phyloP scores from a whole-genome alignment of 2,113 vertebrate genomes.

The Argyrosomus japonicus region DNA sequence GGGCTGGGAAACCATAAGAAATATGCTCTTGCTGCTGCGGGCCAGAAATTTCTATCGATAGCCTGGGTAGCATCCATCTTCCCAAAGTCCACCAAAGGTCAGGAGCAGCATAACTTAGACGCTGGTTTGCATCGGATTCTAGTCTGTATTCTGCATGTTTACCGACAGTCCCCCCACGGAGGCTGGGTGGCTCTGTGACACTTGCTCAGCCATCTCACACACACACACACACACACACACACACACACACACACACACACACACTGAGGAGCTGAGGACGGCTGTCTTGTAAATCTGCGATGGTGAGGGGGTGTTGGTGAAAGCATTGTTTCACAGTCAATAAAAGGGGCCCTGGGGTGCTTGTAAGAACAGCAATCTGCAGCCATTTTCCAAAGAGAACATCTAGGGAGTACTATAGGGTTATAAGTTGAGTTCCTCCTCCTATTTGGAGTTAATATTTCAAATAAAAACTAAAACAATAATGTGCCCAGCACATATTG shows the following conservation, averaged over 20 bases:
- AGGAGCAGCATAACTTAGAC: slow-evolving; percentile 72
- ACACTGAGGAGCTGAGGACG: slow-evolving; percentile 47
- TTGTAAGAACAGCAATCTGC: slow-evolving; percentile 77
- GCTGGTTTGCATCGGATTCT: slow-evolving; percentile 64
- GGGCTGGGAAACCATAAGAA: slow-evolving; percentile 67
- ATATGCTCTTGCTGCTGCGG: slow-evolving; percentile 65
- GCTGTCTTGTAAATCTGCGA: slow-evolving; percentile 73
- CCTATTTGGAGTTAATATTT: slow-evolving; percentile 59
- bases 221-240: slow-evolving; percentile 6
- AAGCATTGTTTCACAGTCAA: slow-evolving; percentile 77
- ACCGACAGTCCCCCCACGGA: slow-evolving; percentile 54
- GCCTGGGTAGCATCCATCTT: slow-evolving; percentile 78
- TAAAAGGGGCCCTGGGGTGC: slow-evolving; percentile 74
- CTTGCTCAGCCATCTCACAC: slow-evolving; percentile 47
- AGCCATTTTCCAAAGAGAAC: slow-evolving; percentile 68
- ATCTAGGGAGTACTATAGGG: slow-evolving; percentile 54
- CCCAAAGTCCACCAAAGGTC: slow-evolving; percentile 81
- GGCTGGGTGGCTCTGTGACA: slow-evolving; percentile 66
- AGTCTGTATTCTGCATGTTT: slow-evolving; percentile 75
- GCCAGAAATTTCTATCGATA: slow-evolving; percentile 75
- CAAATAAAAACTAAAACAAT: slow-evolving; percentile 48
- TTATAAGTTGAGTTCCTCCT: slow-evolving; percentile 55
- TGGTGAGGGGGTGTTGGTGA: slow-evolving; percentile 69
- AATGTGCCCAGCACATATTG: slow-evolving; percentile 54
- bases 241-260: slow-evolving; percentile 9